Evolutionary conservation across 2,113 vertebrate genomes (phyloP), one percentile per base, ranked within the genome.

Genomic region (Urocynchramus pylzowi): DNA sequence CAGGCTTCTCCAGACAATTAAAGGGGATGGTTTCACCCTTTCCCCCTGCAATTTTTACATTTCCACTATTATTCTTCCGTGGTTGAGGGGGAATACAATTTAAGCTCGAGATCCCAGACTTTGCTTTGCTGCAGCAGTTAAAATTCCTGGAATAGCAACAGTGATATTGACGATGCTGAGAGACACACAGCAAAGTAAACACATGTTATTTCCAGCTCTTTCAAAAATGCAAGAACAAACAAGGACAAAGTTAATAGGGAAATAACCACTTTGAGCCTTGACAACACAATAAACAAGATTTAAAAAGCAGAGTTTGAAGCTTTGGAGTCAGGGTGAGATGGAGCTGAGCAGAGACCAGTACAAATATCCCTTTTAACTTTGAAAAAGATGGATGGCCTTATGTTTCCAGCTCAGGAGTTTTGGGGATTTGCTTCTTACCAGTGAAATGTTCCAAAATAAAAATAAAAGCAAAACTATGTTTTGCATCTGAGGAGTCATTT

Each of bases 171-270:
- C 80, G 96, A 96, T 96, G 95, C 95, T 71, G 93, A 90, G 90
- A 92, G 83, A 88, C 83, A 16, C 64, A 35, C 86, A 93, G 93
- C 68, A 95, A 93, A 95, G 95, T 96, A 96, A 96, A 96, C 93
- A 96, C 80, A 53, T 89, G 95, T 92, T 97, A 95, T 96, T 97
- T 95, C 92, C 93, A 96, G 96, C 96, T 90, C 93, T 95, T 96
- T 94, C 85, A 90, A 71, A 97, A 97, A 97, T 68, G 91, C 91
- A 95, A 94, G 96, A 96, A 96, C 96, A 97, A 96, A 96, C 92
- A 96, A 93, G 96, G 93, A 94, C 96, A 84, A 94, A 93, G 93
- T 96, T 96, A 97, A 97, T 96, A 93, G 86, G 95, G 96, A 96
- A 97, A 95, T 94, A 96, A 90, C 92, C 94, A 96, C 96, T 96